Evolutionary conservation across 2,113 vertebrate genomes (phyloP), one percentile per base, ranked within the genome.

Genomic region (Mormoops blainvillei): DNA sequence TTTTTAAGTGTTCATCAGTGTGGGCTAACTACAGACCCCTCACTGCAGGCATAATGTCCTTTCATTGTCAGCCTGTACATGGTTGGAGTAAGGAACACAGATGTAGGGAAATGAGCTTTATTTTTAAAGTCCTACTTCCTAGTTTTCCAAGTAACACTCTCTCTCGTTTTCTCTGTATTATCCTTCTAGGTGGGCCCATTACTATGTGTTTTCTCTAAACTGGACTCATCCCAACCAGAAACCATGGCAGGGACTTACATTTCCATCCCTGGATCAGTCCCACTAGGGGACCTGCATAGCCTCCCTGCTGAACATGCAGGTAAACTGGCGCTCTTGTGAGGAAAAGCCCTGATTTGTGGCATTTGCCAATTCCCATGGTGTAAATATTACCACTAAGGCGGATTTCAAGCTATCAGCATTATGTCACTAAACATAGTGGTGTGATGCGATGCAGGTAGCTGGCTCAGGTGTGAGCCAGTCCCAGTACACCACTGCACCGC

Each of bases 1-100:
- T 54, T 95, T 87, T 87, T 63, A 89, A 94, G 80, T 93, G 36
- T 83, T 96, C 70, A 48, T 95, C 92, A 83, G 43, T 16, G 41
- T 41, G n/a, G n/a, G n/a, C n/a, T 45, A 58, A 48, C 43, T 70
- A 36, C 54, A 90, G 26, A 90, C 28, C 12, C 56, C 28, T 95
- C 80, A 33, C 18, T 48, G 48, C n/a, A 87, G 67, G 31, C 15
- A 12, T 61, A 43, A 86, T 83, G n/a, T 74, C 78, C 76, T 94
- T 88, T 76, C 61, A 61, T 19, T 50, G 20, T 45, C 78, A 31
- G 7, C 31, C 19, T 82, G 15, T 67, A 31, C 48, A 31, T 73
- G 61, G 52, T n/a, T 95, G 5, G 14, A 95, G 8, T 45, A 33
- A 83, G 45, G n/a, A 91, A 48, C n/a, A 20, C 12, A 24, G 54